These are phyloP conservation scores for Lacanobia wlatinum DNA, from an alignment of 2,888 invertebrate genomes.

Conservation along the genomic window DNA sequence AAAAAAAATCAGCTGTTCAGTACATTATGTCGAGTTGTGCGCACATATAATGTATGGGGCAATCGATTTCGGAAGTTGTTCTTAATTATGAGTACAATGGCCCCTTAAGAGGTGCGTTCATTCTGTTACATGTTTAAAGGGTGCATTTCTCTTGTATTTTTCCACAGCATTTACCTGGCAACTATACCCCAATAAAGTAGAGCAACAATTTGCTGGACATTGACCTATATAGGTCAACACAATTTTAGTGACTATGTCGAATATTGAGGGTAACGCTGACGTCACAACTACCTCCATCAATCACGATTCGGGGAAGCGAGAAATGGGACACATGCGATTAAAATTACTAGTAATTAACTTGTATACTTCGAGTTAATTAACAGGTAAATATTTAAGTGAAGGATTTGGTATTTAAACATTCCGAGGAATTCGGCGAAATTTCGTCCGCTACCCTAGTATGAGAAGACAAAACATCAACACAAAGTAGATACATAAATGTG, in stretches of 20 bases:
- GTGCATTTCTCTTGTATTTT: background rate
- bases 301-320: slow-evolving; percentile 19
- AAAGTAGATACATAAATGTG: too few relatives aligned
- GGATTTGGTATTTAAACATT: background rate
- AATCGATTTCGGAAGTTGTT: too few relatives aligned
- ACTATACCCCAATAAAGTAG: background rate
- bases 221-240: slow-evolving; percentile 20
- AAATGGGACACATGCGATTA: slow-evolving; percentile 1
- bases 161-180: background rate
- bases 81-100: too few relatives aligned
- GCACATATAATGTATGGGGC: too few relatives aligned
- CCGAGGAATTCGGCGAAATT: background rate
- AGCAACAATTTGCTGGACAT: slow-evolving; percentile 27
- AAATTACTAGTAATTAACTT: background rate
- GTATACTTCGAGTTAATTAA: background rate
- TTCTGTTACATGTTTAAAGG: background rate
- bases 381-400: background rate
- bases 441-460: too few relatives aligned
- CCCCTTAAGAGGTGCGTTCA: too few relatives aligned
- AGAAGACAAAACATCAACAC: too few relatives aligned
- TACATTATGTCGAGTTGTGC: too few relatives aligned
- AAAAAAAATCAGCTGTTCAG: too few relatives aligned
- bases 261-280: slow-evolving; percentile 34
- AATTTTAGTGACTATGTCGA: slow-evolving; percentile 4
- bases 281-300: slow-evolving; percentile 26